phyloP scores from a whole-genome alignment of 2,113 vertebrate species.

The Phylloscopus whistleri region DNA sequence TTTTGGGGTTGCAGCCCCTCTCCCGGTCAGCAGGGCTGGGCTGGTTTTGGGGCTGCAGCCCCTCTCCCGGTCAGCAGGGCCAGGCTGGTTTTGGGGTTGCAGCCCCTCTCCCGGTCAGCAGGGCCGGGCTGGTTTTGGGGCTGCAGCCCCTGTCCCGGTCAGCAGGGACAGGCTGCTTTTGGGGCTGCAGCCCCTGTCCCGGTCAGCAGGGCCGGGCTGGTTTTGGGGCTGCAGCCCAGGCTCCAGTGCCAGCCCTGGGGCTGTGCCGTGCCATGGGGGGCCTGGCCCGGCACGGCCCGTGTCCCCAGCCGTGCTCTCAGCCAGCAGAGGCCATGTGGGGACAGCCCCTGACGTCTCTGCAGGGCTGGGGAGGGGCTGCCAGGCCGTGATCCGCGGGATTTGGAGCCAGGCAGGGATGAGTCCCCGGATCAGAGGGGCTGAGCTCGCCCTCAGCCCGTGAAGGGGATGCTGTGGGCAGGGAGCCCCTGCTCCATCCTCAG shows the following conservation, averaged over 20 bases:
- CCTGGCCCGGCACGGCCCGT: background rate
- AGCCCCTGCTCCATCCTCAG: fast-evolving
- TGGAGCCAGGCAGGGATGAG: background rate
- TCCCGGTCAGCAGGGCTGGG: no score
- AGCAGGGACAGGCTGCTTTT: fast-evolving
- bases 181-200: background rate
- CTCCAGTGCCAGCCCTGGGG: background rate
- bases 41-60: no score
- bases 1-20: no score
- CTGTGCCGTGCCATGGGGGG: background rate
- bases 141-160: no score
- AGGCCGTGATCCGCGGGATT: no score
- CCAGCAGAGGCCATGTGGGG: background rate
- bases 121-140: no score
- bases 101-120: no score
- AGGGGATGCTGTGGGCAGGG: background rate
- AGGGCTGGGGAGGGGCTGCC: no score
- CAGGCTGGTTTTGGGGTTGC: no score
- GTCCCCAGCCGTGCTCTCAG: background rate
- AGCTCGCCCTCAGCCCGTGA: background rate
- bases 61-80: no score
- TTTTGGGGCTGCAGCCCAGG: fast-evolving
- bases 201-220: background rate
- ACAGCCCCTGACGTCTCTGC: background rate
- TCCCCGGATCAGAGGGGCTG: background rate